Evolutionary conservation across 2,113 vertebrate species (phyloP), one percentile per base, ranked within the genome.

Genomic region (Holacanthus passer): DNA sequence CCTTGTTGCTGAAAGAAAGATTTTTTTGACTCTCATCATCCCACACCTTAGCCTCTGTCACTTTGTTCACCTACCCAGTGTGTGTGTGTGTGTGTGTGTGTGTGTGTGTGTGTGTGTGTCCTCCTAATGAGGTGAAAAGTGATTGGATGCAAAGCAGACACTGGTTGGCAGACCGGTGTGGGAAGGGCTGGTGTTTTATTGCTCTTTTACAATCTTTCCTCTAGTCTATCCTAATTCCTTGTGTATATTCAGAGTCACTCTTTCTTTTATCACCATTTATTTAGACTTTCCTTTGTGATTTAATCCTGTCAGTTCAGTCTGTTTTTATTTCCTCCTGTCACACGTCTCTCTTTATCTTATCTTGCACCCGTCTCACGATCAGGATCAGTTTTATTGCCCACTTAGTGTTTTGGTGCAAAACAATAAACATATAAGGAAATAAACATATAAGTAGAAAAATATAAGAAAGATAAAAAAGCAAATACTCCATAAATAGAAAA

Each of bases 131-230:
- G 70, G 71, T 87, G 86, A 52, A 77, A 80, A 47, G 75, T 77
- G 83, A 84, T 48, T 12, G 27, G 76, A 85, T 81, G 47, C 80
- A 79, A 78, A 79, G 35, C 84, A 88, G 84, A 73, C 74, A 59
- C 65, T 32, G 31, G 27, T 56, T 56, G 27, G 48, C 77, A 67
- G 77, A 50, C 16, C 39, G 6, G 53, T 17, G n/a, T 31, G 43
- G 19, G 66, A 63, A 47, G 1, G 22, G 2, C 55, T 47, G 27
- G n/a, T 27, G 52, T 77, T 79, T 89, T 75, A 83, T 81, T 75
- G 55, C 81, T 65, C 8, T 70, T 71, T 80, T 64, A 59, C 12
- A 39, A n/a, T n/a, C 3, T 8, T 35, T 65, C 37, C 17, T 63
- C 17, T 29, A 2, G 0, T 41, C 31, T 35, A 2, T 50, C 10